These are phyloP conservation scores for Camponotus pennsylvanicus DNA, from an alignment of 1,140 invertebrate species.

Conservation along the genomic window DNA sequence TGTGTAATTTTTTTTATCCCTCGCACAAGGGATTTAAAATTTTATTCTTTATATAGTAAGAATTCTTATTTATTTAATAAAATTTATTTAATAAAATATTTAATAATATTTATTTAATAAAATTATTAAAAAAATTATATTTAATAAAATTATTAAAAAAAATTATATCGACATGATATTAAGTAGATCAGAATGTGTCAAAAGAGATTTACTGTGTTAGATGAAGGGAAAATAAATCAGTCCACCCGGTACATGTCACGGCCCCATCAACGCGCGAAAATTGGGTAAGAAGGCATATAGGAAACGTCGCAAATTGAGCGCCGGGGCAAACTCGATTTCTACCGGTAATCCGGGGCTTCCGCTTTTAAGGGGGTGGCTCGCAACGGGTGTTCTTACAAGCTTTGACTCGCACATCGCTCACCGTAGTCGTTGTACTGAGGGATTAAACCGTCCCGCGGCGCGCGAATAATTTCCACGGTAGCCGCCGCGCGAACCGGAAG, in stretches of 20 bases:
- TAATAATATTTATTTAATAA: too few species aligned
- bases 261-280: slow-evolving; percentile 73
- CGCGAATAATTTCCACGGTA: slow-evolving; percentile 76
- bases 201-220: neutral
- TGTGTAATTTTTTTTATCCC: too few species aligned
- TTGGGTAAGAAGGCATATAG: slow-evolving; percentile 85
- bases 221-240: slow-evolving; percentile 19
- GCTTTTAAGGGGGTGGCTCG: slow-evolving; percentile 76
- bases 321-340: slow-evolving; percentile 84
- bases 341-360: slow-evolving; percentile 83
- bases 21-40: too few species aligned
- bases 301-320: slow-evolving; percentile 85
- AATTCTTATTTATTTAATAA: too few species aligned
- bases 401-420: slow-evolving; percentile 59
- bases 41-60: too few species aligned
- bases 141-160: too few species aligned
- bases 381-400: slow-evolving; percentile 53
- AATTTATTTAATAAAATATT: too few species aligned
- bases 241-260: slow-evolving; percentile 12
- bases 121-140: too few species aligned
- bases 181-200: neutral
- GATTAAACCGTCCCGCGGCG: slow-evolving; percentile 78
- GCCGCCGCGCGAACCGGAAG: slow-evolving; percentile 62
- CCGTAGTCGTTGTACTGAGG: slow-evolving; percentile 64
- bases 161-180: neutral